Conservation (phyloP, 2,797 vertebrate species). For the Coluber constrictor region DNA sequence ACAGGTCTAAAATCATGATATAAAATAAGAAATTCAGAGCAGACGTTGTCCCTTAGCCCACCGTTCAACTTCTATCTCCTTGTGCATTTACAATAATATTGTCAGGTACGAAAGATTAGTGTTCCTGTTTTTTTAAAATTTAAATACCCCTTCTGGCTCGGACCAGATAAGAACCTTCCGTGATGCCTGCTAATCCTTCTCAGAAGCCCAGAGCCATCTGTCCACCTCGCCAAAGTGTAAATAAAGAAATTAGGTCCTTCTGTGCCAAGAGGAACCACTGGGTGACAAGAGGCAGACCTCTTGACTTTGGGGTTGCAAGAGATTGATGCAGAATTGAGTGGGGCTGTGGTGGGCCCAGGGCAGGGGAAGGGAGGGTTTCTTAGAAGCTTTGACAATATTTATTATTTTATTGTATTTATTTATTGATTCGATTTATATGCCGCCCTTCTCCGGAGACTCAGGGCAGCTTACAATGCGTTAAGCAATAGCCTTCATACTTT, state of each 20-base stretch:
- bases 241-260: constrained; percentile 69
- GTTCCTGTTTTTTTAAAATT: neutral
- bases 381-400: too few species aligned
- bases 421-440: too few species aligned
- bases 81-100: neutral
- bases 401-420: too few species aligned
- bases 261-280: constrained; percentile 52
- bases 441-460: too few species aligned
- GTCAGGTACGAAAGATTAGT: constrained; percentile 8
- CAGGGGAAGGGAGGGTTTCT: neutral
- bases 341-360: neutral
- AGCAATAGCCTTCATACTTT: too few species aligned
- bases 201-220: constrained; percentile 74
- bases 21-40: neutral
- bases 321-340: neutral
- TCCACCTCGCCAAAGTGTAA: constrained; percentile 69
- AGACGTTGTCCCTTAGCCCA: neutral
- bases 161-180: constrained; percentile 72
- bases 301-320: too few species aligned
- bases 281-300: neutral
- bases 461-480: too few species aligned
- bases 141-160: neutral
- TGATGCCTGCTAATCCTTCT: constrained; percentile 77
- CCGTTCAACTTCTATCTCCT: neutral
- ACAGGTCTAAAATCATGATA: neutral